These are phyloP conservation scores for Diadema setosum DNA, from an alignment of 35 echinoderm and acorn worm genomes.

Conservation along the genomic window DNA sequence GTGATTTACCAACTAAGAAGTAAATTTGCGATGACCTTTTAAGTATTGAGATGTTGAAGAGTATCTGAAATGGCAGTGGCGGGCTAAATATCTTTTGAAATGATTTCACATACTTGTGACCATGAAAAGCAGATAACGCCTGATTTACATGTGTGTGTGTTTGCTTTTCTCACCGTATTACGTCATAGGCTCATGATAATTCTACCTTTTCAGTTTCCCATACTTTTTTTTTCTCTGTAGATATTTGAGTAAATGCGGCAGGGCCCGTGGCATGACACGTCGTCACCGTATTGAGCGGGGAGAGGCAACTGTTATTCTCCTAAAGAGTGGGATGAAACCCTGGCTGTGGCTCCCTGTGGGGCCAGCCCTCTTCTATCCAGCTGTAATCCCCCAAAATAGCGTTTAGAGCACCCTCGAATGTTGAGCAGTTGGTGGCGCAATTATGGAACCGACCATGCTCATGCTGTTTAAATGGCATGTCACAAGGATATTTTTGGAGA, in stretches of 20 bases:
- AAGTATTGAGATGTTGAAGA: neutral
- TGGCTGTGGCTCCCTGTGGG: neutral
- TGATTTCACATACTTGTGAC: neutral
- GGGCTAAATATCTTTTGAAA: neutral
- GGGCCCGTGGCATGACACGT: constrained; percentile 89
- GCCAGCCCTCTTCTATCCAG: neutral
- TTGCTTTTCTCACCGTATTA: neutral
- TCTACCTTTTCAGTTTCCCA: neutral
- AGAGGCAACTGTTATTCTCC: constrained; percentile 7
- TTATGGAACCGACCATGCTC: too few relatives aligned
- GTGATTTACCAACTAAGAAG: neutral
- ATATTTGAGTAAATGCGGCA: constrained; percentile 41
- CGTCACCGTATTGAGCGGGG: constrained; percentile 51
- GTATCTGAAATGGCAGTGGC: constrained; percentile 22
- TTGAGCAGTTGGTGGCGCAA: too few relatives aligned
- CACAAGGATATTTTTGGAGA: too few relatives aligned
- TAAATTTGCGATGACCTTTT: too few relatives aligned
- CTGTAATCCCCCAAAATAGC: too few relatives aligned
- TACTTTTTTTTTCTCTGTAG: constrained; percentile 24
- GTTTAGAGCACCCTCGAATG: too few relatives aligned
- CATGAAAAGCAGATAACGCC: neutral
- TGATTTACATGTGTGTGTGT: neutral
- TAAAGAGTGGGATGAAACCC: neutral
- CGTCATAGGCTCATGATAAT: neutral
- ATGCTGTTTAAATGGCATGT: too few relatives aligned